Base-by-base conservation (phyloP, 1,140 invertebrate genomes). In the Drosophila novamexicana region DNA sequence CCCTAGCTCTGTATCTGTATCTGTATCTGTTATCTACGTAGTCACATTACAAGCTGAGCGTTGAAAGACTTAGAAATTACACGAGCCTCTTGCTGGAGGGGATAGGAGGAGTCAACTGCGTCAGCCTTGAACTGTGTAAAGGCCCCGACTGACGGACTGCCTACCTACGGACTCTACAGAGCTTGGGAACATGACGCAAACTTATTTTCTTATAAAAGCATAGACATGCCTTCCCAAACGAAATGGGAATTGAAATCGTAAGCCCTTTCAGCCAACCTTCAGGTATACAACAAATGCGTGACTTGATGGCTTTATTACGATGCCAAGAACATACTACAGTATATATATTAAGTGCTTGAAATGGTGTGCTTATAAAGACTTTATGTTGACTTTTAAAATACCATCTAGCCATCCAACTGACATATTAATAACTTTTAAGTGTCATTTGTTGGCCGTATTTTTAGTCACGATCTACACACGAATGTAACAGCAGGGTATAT, bases 151-250 rank as follows among this genome's bases (percentile, higher is more conserved):
- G 6, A 14, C 29, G 12, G 22, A 36, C 36, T 14, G 16, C 18
- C 52, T 66, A 66, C 44, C 62, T 59, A 16, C 18, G 18, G 18
- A 54, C 59, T 34, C 56, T 9, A 16, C 14, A 45, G n/a, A 62
- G 71, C 65, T 74, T 69, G 71, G 65, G 71, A 74, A 74, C 65
- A 74, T 68, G 65, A 73, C 57, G 67, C 37, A 36, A 68, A 56
- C 64, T 59, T 68, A 18, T 47, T 39, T 49, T 45, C 18, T 29
- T 47, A 16, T 34, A 50, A 14, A 62, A 69, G 32, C 22, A 63
- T 57, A 52, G 54, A 29, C 22, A 52, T 32, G 29, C n/a, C 29
- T 7, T 6, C 5, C n/a, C 7, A 6, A 16, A 53, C 14, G 36
- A 32, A 47, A 47, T 59, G 29, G 29, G 29, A 18, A 47, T 47